A percentile compares a stretch with the other conserved stretches of the same genome.
These are phyloP conservation scores for Grapholita molesta DNA, from an alignment of 1,140 invertebrate species.

Conservation along the genomic window DNA sequence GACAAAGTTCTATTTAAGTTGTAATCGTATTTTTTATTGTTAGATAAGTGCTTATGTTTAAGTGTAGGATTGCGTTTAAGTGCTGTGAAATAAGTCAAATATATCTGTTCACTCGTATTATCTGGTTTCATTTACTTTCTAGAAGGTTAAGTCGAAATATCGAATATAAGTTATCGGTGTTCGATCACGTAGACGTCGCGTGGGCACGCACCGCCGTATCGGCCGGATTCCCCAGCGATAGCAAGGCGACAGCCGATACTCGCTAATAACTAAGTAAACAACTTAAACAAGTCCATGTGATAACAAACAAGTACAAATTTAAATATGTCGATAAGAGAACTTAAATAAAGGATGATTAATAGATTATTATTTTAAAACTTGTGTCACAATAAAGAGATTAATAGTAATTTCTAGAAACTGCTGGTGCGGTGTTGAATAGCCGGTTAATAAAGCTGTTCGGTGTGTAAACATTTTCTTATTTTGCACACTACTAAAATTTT, in stretches of 20 bases:
- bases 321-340: neutral
- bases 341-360: no score
- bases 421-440: no score
- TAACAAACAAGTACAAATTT: neutral
- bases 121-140: neutral
- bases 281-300: no score
- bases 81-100: conserved; percentile 35
- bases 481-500: no score
- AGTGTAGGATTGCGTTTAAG: conserved; percentile 53
- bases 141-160: neutral
- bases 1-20: conserved; percentile 35
- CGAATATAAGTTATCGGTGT: neutral
- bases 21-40: conserved; percentile 15
- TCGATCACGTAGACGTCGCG: neutral
- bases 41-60: conserved; percentile 24
- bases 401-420: neutral
- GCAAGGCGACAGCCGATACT: neutral
- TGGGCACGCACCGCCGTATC: neutral
- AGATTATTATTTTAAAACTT: no score
- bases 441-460: neutral
- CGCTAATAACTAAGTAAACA: neutral
- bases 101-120: conserved; percentile 1
- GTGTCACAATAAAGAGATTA: neutral
- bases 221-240: neutral
- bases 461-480: no score